Conservation (phyloP, 53 echinoderm and acorn worm species). For the Astropecten irregularis region DNA sequence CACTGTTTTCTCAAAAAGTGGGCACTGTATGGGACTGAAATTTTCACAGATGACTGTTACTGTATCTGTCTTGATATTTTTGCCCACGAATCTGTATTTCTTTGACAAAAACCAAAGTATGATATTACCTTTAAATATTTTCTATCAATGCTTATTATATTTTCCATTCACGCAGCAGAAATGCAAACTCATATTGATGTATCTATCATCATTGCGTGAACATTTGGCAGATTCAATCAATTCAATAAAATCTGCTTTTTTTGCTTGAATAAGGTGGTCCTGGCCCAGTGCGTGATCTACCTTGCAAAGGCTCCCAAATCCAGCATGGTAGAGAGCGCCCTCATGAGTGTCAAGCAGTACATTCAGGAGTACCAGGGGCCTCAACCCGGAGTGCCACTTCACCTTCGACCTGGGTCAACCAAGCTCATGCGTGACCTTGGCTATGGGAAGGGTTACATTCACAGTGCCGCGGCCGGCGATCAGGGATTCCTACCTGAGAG, state of each 20-base stretch:
- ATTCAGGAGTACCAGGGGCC: slow-evolving; percentile 77
- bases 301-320: slow-evolving; percentile 88
- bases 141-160: too few relatives aligned
- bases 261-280: slow-evolving; percentile 57
- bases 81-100: too few relatives aligned
- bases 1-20: too few relatives aligned
- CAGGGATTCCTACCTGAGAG: slow-evolving; percentile 67
- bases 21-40: too few relatives aligned
- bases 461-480: slow-evolving; percentile 52
- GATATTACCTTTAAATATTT: too few relatives aligned
- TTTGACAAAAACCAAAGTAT: too few relatives aligned
- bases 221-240: neutral
- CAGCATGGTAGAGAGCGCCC: slow-evolving; percentile 59
- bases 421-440: slow-evolving; percentile 66
- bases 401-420: slow-evolving; percentile 75
- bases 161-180: too few relatives aligned
- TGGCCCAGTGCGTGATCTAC: slow-evolving; percentile 91
- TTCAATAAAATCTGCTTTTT: neutral
- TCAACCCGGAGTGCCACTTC: slow-evolving; percentile 81
- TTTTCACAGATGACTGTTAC: too few relatives aligned
- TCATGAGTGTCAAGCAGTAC: slow-evolving; percentile 71
- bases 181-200: too few relatives aligned
- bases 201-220: too few relatives aligned
- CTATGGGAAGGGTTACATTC: slow-evolving; percentile 71
- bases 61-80: too few relatives aligned